Percentiles rank a stretch among this genome's conserved stretches.
Conservation (phyloP, 2,888 invertebrate genomes). For the Chromoteleia sp. region DNA sequence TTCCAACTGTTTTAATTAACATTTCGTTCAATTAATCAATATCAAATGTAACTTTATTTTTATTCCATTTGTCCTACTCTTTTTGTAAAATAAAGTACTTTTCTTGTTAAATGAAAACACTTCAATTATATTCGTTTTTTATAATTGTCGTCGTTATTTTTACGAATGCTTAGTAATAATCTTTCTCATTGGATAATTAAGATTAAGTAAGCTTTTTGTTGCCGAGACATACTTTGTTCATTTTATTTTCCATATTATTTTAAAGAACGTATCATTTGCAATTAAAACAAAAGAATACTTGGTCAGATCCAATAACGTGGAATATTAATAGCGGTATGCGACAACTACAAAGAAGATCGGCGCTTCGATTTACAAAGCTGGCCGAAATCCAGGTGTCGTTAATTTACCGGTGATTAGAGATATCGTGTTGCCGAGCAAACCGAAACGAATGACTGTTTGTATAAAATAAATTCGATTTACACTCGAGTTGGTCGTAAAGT, state of each 20-base stretch:
- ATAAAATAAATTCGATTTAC: constrained; percentile 44
- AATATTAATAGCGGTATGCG: constrained; percentile 43
- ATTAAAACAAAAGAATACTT: constrained; percentile 15
- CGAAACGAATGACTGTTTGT: constrained; percentile 8
- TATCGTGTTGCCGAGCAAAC: constrained; percentile 25
- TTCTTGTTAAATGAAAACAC: too few species aligned
- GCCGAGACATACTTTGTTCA: too few species aligned
- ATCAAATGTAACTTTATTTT: too few species aligned
- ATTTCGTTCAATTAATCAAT: too few species aligned
- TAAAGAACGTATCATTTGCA: not conserved
- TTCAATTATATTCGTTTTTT: too few species aligned
- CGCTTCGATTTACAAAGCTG: constrained; percentile 36
- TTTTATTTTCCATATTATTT: not conserved
- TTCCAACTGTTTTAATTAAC: too few species aligned
- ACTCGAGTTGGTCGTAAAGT: constrained; percentile 30
- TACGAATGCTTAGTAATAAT: too few species aligned
- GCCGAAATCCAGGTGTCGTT: constrained; percentile 28
- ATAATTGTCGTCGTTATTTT: too few species aligned
- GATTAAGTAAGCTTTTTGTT: too few species aligned
- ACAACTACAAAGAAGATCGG: constrained; percentile 30
- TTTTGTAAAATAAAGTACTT: too few species aligned
- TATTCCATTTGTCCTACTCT: too few species aligned
- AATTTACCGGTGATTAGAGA: constrained; percentile 38
- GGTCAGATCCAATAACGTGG: constrained; percentile 12
- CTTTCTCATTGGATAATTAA: too few species aligned